Percentiles rank a stretch among this genome's conserved stretches.
phyloP scores from a whole-genome alignment of 1,140 invertebrate species.

The Drosophila sp. region DNA sequence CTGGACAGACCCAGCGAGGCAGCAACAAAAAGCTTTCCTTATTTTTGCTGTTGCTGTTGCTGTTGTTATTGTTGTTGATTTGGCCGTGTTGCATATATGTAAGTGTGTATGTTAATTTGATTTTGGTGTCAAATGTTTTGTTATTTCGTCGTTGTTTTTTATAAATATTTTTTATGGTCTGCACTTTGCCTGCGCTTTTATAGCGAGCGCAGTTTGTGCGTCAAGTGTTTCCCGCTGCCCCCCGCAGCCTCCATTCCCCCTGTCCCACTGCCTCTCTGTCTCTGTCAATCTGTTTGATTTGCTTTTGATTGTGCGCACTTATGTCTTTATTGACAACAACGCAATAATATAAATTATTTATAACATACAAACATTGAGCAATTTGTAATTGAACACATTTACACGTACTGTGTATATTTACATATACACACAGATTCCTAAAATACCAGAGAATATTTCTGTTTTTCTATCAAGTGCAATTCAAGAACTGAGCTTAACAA shows the following conservation, averaged over 20 bases:
- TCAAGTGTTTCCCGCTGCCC: constrained; percentile 33
- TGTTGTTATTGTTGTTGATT: constrained; percentile 31
- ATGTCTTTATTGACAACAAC: constrained; percentile 77
- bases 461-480: constrained; percentile 60
- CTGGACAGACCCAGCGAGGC: constrained; percentile 33
- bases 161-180: constrained; percentile 61
- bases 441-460: constrained; percentile 8
- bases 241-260: not conserved
- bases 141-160: constrained; percentile 25
- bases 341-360: constrained; percentile 78
- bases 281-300: constrained; percentile 66
- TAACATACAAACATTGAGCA: constrained; percentile 63
- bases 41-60: constrained; percentile 22
- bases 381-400: constrained; percentile 71
- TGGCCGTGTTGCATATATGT: constrained; percentile 50
- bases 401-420: constrained; percentile 5
- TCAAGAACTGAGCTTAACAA: constrained; percentile 53
- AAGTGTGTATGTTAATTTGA: constrained; percentile 80
- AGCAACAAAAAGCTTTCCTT: constrained; percentile 36
- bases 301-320: constrained; percentile 77
- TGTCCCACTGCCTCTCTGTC: constrained; percentile 3
- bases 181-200: constrained; percentile 75
- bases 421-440: constrained; percentile 12
- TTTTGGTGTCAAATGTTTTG: constrained; percentile 77
- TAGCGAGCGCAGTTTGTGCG: constrained; percentile 34